Base-by-base conservation (phyloP, 2,888 invertebrate species). In the Callyntrura guangdongensis region DNA sequence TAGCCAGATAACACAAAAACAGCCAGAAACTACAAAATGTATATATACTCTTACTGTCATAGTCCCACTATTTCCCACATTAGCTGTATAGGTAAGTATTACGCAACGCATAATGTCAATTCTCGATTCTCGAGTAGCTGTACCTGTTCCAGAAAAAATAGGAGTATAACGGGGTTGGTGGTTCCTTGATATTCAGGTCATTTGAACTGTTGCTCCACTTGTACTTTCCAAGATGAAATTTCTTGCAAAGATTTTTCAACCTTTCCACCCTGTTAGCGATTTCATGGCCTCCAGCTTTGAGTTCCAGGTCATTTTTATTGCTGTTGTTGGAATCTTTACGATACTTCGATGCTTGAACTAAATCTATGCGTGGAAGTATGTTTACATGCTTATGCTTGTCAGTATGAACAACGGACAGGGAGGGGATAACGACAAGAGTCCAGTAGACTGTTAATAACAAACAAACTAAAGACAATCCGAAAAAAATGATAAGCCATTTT, bases 71-170 rank as follows among this genome's bases (percentile, higher is more conserved):
- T n/a, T n/a, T n/a, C n/a, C n/a, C n/a, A n/a, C n/a, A n/a, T n/a
- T n/a, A n/a, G n/a, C n/a, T n/a, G n/a, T n/a, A n/a, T n/a, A n/a
- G n/a, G n/a, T n/a, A n/a, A n/a, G n/a, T n/a, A n/a, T n/a, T n/a
- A n/a, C n/a, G n/a, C n/a, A n/a, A n/a, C n/a, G n/a, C n/a, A n/a
- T n/a, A n/a, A n/a, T n/a, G n/a, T n/a, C n/a, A n/a, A n/a, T n/a
- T n/a, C n/a, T n/a, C n/a, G n/a, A n/a, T n/a, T n/a, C n/a, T n/a
- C n/a, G n/a, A n/a, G n/a, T n/a, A n/a, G n/a, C n/a, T n/a, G 72
- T 93, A 95, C 95, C 94, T 94, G 92, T 95, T 95, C 89, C 95
- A 95, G 91, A 95, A 95, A 91, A 95, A 95, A 25, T 95, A 95
- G 6, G 94, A 94, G 91, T 95, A 95, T 82, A 95, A 95, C 0